Evolutionary conservation across 2,797 vertebrate genomes (phyloP), one percentile per base, ranked within the genome.

Genomic region (Labeo calbasu): DNA sequence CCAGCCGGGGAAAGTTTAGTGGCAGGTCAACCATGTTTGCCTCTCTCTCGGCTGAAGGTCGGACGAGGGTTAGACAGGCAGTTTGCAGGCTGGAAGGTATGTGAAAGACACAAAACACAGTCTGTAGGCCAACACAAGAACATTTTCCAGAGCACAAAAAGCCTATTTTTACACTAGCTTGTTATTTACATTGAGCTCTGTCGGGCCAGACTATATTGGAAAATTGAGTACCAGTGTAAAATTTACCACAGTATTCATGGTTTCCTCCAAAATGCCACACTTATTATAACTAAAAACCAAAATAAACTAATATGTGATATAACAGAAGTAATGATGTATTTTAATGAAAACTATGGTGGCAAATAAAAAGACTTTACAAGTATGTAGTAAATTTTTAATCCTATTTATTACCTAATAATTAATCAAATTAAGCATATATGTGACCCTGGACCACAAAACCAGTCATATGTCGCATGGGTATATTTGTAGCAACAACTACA

Each of bases 11-110:
- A 92, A 95, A 93, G 90, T 92, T 94, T 92, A 93, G 92, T 94
- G 92, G 92, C 88, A 92, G 91, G 92, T 94, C 93, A 95, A 91
- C 86, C 93, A 93, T 95, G 93, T 95, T 95, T 94, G 92, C 91
- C 94, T 93, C 79, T 70, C 93, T 93, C 66, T 28, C 25, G 23
- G 89, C 91, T 91, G 92, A 95, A 96, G 94, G 95, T 96, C 94
- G 93, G 91, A 89, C 86, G 92, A 92, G 93, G 92, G 94, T 95
- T 93, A 93, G 90, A 91, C 77, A 72, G 61, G 81, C 72, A 82
- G 85, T 84, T 85, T 69, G 82, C 57, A 82, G 78, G 79, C 83
- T 78, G 82, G 78, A 63, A 85, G 82, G 86, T 71, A 88, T 86
- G 88, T 68, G 53, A 86, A 82, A 71, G 73, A 79, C 76, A 69